Evolutionary conservation across 2,113 vertebrate species (phyloP).

Genomic region (Megaceryle maxima): DNA sequence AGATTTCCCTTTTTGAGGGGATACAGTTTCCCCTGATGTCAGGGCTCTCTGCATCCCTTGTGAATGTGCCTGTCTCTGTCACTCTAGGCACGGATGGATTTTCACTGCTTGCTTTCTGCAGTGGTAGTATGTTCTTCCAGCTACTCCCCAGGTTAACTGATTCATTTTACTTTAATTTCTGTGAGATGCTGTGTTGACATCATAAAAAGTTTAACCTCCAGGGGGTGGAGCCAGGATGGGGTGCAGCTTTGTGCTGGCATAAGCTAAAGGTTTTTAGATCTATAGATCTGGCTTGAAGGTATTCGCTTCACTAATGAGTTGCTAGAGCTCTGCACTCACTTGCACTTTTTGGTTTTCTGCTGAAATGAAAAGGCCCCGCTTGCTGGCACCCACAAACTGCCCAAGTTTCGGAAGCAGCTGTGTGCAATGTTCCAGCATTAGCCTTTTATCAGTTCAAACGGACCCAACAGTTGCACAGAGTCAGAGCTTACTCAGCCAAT

Average conservation of each 20-base stretch:
- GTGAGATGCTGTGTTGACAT: not conserved
- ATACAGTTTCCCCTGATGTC: not conserved
- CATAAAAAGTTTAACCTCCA: not conserved
- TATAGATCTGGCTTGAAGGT: not conserved
- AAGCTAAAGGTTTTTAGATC: not conserved
- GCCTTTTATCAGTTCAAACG: not conserved
- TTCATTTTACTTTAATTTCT: not conserved
- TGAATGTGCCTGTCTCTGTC: not conserved
- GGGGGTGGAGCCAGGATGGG: not conserved
- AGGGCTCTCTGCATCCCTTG: not conserved
- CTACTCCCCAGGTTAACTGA: not conserved
- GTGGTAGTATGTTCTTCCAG: not conserved
- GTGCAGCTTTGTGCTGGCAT: not conserved
- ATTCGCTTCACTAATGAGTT: not conserved
- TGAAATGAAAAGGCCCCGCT: not conserved
- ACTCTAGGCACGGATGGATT: not conserved
- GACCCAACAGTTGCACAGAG: not conserved
- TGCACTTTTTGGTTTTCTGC: not conserved
- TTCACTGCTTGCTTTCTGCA: not conserved
- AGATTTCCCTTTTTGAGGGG: not conserved
- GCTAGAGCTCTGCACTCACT: not conserved
- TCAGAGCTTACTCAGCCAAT: constrained; percentile 19
- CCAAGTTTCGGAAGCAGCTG: not conserved
- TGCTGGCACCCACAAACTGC: not conserved
- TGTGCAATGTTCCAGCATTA: not conserved